These are phyloP conservation scores for Psophia crepitans DNA, from an alignment of 2,113 vertebrate genomes.

Conservation along the genomic window DNA sequence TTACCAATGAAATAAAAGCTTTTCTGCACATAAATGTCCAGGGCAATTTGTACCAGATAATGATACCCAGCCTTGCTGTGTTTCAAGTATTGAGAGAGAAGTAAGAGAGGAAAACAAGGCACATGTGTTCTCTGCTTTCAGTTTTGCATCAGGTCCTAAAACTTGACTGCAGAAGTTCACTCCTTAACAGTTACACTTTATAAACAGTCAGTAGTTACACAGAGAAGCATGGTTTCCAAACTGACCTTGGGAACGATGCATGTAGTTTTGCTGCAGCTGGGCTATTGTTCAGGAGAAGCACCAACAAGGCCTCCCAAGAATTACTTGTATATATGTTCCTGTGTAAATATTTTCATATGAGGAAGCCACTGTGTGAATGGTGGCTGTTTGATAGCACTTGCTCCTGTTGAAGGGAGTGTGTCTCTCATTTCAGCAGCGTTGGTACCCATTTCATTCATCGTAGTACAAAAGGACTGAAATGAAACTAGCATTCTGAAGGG, in stretches of 20 bases:
- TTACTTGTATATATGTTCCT: slow-evolving; percentile 70
- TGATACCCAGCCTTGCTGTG: not conserved
- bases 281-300: slow-evolving; percentile 69
- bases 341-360: slow-evolving; percentile 61
- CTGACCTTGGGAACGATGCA: slow-evolving; percentile 75
- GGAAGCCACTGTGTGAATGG: slow-evolving; percentile 77
- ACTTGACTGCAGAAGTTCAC: not conserved
- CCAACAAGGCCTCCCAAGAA: slow-evolving; percentile 63
- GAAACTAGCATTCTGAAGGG: slow-evolving; percentile 62
- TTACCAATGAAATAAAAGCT: not conserved
- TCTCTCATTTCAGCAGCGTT: slow-evolving; percentile 56
- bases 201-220: not conserved
- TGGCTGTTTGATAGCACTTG: slow-evolving; percentile 77
- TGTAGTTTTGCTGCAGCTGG: slow-evolving; percentile 72
- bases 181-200: not conserved
- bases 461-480: slow-evolving; percentile 70
- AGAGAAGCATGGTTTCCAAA: slow-evolving; percentile 12
- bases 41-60: not conserved
- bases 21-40: not conserved
- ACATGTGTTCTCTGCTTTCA: not conserved
- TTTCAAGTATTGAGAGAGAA: not conserved
- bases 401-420: slow-evolving; percentile 57
- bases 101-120: fast-evolving
- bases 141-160: not conserved
- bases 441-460: slow-evolving; percentile 74